Conservation (phyloP, 2,888 invertebrate species). For the Tenthredo mesomela region DNA sequence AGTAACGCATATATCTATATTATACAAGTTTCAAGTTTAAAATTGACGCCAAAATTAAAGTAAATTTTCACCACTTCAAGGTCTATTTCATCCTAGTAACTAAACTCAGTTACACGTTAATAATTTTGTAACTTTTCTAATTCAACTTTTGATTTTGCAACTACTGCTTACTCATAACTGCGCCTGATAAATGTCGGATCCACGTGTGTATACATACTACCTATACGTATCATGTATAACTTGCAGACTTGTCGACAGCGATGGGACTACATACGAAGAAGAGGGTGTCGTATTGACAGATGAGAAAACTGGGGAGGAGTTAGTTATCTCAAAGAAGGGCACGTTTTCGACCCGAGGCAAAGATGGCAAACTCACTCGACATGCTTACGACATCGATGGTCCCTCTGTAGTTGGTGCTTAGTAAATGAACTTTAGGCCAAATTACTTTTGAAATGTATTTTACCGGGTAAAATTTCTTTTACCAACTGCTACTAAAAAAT, state of each 20-base stretch:
- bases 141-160: not conserved
- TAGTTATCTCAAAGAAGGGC: constrained; percentile 52
- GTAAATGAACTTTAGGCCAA: not conserved
- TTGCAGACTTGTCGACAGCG: constrained; percentile 51
- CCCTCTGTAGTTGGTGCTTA: not conserved
- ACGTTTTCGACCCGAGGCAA: constrained; percentile 50
- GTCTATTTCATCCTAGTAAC: not conserved
- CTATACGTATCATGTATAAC: not conserved
- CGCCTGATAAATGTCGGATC: not conserved
- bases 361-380: constrained; percentile 46
- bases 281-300: constrained; percentile 55
- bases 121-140: not conserved
- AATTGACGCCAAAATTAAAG: not conserved
- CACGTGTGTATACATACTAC: not conserved
- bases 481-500: not conserved
- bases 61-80: not conserved
- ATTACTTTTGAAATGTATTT: not conserved
- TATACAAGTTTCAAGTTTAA: not conserved
- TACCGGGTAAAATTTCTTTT: not conserved
- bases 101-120: not conserved
- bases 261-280: constrained; percentile 54
- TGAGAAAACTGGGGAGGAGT: constrained; percentile 51
- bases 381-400: constrained; percentile 53
- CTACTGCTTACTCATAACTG: not conserved
- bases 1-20: not conserved